These are phyloP conservation scores for Cydia pomonella DNA, from an alignment of 1,140 invertebrate genomes.

Conservation along the genomic window DNA sequence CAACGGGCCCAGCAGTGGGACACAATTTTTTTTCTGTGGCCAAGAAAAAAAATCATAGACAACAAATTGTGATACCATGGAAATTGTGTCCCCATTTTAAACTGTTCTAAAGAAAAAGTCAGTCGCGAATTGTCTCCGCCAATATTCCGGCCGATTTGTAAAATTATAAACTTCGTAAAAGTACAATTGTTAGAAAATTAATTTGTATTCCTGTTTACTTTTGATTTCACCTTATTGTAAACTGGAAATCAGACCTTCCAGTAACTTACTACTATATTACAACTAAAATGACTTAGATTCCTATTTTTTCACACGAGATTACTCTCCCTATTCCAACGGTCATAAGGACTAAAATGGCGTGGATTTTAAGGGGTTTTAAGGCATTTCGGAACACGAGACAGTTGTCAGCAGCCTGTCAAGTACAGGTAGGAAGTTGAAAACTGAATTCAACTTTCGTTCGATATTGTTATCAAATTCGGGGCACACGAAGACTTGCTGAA, in stretches of 20 bases:
- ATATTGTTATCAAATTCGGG: background rate
- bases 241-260: conserved; percentile 1
- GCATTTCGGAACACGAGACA: background rate
- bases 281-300: background rate
- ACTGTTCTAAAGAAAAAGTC: background rate
- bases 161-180: background rate
- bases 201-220: conserved; percentile 8
- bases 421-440: background rate
- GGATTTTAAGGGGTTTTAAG: background rate
- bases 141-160: background rate
- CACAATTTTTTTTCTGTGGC: no score
- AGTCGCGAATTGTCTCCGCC: background rate
- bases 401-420: background rate
- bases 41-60: no score
- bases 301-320: background rate
- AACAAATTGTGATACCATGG: no score
- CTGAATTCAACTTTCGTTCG: conserved; percentile 3
- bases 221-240: background rate
- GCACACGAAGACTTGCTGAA: background rate
- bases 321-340: background rate
- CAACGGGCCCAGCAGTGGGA: no score
- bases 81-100: no score
- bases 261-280: background rate
- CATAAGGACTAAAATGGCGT: background rate
- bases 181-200: conserved; percentile 13